Evolutionary conservation across 2,797 vertebrate genomes (phyloP).

Genomic region (Danio aesculapii): DNA sequence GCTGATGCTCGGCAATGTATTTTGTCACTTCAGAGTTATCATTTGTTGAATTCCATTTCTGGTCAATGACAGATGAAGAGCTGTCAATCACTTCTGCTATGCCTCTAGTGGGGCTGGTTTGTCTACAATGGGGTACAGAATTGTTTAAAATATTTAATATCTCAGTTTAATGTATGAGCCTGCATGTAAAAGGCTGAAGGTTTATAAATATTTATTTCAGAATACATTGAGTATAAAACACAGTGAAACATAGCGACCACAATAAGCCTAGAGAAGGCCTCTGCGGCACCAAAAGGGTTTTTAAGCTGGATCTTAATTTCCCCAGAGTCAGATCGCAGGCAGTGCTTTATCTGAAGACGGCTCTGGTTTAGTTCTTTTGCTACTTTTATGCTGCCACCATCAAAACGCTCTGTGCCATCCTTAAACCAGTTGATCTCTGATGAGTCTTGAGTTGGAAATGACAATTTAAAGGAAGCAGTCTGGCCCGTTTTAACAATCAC

Average conservation of each 20-base stretch:
- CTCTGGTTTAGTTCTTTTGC: conserved; percentile 78
- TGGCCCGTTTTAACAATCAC: conserved; percentile 82
- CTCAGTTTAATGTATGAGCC: conserved; percentile 26
- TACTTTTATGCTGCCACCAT: conserved; percentile 75
- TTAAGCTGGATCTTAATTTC: conserved; percentile 85
- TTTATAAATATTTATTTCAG: conserved; percentile 30
- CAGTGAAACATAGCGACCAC: conserved; percentile 78
- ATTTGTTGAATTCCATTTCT: conserved; percentile 81
- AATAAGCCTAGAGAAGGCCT: conserved; percentile 77
- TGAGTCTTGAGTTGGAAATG: conserved; percentile 79
- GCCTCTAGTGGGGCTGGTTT: conserved; percentile 82
- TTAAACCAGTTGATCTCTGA: conserved; percentile 82
- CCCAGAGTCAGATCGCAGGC: conserved; percentile 79
- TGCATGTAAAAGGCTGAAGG: neutral
- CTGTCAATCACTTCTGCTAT: conserved; percentile 80
- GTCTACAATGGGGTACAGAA: conserved; percentile 69
- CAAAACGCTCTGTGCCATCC: conserved; percentile 75
- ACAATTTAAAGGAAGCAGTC: conserved; percentile 80
- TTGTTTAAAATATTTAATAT: conserved; percentile 27
- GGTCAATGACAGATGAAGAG: conserved; percentile 74
- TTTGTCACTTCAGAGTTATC: conserved; percentile 80
- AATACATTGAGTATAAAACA: conserved; percentile 38
- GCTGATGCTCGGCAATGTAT: conserved; percentile 81
- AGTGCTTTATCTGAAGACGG: conserved; percentile 79
- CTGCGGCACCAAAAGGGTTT: conserved; percentile 79